Conservation (phyloP, 2,797 vertebrate genomes). For the Notolepis coatsorum region DNA sequence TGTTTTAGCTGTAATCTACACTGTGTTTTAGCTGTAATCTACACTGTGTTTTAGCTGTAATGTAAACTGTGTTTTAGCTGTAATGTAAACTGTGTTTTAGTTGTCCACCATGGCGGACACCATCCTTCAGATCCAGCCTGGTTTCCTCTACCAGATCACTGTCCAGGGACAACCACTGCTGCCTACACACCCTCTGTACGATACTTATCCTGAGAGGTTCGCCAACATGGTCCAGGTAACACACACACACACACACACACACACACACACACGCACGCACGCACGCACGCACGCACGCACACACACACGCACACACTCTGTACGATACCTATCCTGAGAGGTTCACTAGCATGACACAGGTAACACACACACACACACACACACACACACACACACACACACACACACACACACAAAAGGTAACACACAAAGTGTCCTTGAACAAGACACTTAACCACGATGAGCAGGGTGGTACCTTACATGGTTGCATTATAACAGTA, state of each 20-base stretch:
- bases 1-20: no score
- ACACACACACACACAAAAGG: background rate
- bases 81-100: no score
- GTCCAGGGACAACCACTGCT: constrained; percentile 84
- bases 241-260: background rate
- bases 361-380: background rate
- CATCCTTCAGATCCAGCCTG: constrained; percentile 75
- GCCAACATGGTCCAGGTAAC: no score
- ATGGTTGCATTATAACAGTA: no score
- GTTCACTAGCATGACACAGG: no score
- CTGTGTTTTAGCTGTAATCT: no score
- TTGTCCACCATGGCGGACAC: constrained; percentile 82
- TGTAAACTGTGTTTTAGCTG: no score
- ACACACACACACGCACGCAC: background rate
- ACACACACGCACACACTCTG: constrained; percentile 64
- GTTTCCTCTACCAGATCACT: constrained; percentile 76
- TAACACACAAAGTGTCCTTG: background rate
- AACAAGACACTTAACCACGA: no score
- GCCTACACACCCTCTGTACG: constrained; percentile 79
- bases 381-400: background rate
- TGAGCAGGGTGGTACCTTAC: constrained; percentile 10
- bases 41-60: no score
- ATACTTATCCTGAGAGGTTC: no score
- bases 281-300: background rate
- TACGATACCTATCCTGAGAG: no score